phyloP scores from a whole-genome alignment of 2,888 invertebrate genomes.

The Meteorus cinctellus region DNA sequence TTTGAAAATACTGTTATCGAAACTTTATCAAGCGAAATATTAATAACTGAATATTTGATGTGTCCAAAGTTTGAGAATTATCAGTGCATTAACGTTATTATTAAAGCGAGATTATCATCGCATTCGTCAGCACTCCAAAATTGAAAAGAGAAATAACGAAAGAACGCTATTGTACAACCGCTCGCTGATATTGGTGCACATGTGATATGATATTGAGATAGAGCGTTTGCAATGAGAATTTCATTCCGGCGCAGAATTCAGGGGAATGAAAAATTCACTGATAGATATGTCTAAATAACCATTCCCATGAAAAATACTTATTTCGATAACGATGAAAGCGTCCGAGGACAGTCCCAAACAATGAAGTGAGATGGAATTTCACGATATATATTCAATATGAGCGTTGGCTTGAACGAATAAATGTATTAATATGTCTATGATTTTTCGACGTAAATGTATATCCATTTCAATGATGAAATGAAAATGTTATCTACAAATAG shows the following conservation, averaged over 20 bases:
- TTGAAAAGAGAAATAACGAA: not conserved
- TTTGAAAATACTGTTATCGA: too few species aligned
- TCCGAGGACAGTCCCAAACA: too few species aligned
- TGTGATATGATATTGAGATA: not conserved
- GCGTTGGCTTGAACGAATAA: too few species aligned
- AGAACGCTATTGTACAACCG: constrained; percentile 41
- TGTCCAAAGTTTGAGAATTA: not conserved
- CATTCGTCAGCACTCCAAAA: not conserved
- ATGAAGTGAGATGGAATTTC: too few species aligned
- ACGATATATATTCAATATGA: too few species aligned
- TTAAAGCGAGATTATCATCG: not conserved
- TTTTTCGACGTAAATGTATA: too few species aligned
- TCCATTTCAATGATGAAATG: too few species aligned
- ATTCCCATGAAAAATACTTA: not conserved
- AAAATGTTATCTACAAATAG: too few species aligned
- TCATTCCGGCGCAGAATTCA: constrained; percentile 29
- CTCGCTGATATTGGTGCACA: constrained; percentile 24
- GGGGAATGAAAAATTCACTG: not conserved
- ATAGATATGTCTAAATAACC: not conserved
- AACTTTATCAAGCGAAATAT: too few species aligned
- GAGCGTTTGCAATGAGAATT: constrained; percentile 38
- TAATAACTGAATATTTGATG: too few species aligned
- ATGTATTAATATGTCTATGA: too few species aligned
- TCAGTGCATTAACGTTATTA: not conserved
- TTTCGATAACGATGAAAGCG: too few species aligned